Conservation (phyloP, 2,888 invertebrate genomes). For the Anarsia innoxiella region DNA sequence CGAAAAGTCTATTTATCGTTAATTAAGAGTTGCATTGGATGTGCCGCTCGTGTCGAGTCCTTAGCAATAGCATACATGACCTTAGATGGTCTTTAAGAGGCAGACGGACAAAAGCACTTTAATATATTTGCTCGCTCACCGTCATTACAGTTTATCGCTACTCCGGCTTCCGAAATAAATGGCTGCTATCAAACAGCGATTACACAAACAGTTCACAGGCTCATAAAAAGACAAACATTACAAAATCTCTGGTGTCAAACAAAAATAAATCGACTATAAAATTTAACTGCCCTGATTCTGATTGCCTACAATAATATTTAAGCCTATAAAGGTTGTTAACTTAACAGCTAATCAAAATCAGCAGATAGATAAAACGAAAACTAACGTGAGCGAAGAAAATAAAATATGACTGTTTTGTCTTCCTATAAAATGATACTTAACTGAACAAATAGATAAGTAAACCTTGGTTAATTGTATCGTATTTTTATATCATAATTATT, state of each 20-base stretch:
- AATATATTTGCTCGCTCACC: slow-evolving; percentile 39
- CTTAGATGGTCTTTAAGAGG: too few relatives aligned
- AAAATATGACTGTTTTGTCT: too few relatives aligned
- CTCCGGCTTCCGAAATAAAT: slow-evolving; percentile 53
- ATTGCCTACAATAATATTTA: slow-evolving; percentile 43
- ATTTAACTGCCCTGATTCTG: slow-evolving; percentile 40
- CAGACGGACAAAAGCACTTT: slow-evolving; percentile 12
- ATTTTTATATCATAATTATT: too few relatives aligned
- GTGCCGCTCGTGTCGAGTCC: too few relatives aligned
- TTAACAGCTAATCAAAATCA: too few relatives aligned
- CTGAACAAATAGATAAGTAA: too few relatives aligned
- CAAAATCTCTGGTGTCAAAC: slow-evolving; percentile 59
- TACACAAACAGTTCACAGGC: slow-evolving; percentile 62
- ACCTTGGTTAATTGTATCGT: too few relatives aligned
- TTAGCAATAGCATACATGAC: too few relatives aligned
- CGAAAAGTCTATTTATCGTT: too few relatives aligned
- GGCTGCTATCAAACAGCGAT: slow-evolving; percentile 60
- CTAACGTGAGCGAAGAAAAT: background rate
- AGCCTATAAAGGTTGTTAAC: too few relatives aligned
- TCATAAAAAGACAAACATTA: slow-evolving; percentile 58
- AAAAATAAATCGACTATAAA: slow-evolving; percentile 57
- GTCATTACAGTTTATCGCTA: slow-evolving; percentile 57
- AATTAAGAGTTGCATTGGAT: too few relatives aligned
- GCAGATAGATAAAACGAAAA: background rate
- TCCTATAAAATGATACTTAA: too few relatives aligned